Base-by-base conservation (phyloP, 2,113 vertebrate species). In the Oriolus oriolus region DNA sequence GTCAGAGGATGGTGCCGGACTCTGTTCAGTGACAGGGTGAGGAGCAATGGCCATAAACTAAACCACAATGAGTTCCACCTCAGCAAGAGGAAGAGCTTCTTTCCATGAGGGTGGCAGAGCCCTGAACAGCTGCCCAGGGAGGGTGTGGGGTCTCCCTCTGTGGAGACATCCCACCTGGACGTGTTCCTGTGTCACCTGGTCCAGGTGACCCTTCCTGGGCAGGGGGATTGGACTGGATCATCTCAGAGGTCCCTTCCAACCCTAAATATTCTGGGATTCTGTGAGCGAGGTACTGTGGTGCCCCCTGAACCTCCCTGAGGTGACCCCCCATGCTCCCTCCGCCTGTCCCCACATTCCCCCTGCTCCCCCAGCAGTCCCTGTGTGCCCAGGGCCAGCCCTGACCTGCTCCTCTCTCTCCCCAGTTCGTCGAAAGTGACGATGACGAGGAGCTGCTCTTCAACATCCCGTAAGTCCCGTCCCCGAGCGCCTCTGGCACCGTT, bases 381-480 rank as follows among this genome's bases (percentile, higher is more conserved):
- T 8, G 7, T 22, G 41, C 42, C 12, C 22, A 14, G 22, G 19
- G 7, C 66, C 26, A 1, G 39, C 8, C 33, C 81, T 83, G 91
- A 89, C 50, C 71, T 11, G 47, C 44, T 57, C 66, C 71, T 45
- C 31, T 90, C 61, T 81, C 41, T 79, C 56, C 84, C 26, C 82
- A 99, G 99, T 99, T 98, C 88, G 99, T 99, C 10, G 99, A 99
- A 92, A 99, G 99, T 28, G 99, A 99, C 26, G 98, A 98, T 7
- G 99, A 99, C 7, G 99, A 99, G 97, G 99, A 99, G 96, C 98
- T 99, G 80, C 98, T 99, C 80, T 99, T 99, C 96, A 99, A 99
- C 94, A 98, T 99, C 95, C 99, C 99, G 99, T 99, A 95, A 99
- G 99, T 98, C 52, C 83, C 8, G 11, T 13, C 37, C 80, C 66